Conservation (phyloP, 2,113 vertebrate species). For the Saimiri boliviensis region DNA sequence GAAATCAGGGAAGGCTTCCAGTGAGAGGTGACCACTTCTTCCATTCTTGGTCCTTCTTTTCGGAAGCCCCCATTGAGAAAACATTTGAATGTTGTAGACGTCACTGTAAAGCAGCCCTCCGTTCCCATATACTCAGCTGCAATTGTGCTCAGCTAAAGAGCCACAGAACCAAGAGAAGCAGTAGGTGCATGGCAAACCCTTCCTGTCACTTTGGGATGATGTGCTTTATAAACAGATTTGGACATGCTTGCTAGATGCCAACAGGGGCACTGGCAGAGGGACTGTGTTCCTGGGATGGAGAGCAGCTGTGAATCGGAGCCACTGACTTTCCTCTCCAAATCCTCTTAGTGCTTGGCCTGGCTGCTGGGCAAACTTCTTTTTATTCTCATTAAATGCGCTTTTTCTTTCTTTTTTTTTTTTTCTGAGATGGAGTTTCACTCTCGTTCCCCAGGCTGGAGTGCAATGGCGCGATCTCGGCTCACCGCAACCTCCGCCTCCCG, state of each 20-base stretch:
- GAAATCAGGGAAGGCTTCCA: background rate
- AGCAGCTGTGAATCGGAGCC: background rate
- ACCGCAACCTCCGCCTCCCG: too few relatives aligned
- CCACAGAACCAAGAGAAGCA: accelerated
- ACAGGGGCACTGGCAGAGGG: background rate
- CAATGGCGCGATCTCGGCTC: too few relatives aligned
- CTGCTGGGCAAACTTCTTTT: background rate
- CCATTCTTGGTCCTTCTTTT: background rate
- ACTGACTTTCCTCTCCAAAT: background rate
- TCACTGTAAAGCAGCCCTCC: background rate
- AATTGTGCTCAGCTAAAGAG: background rate
- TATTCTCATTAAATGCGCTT: background rate
- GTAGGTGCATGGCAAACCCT: background rate
- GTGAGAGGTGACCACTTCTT: background rate
- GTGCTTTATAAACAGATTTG: background rate
- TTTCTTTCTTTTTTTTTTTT: too few relatives aligned
- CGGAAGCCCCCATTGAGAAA: background rate
- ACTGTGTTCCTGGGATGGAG: background rate
- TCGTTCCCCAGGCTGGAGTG: too few relatives aligned
- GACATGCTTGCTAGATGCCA: background rate
- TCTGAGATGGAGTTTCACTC: too few relatives aligned
- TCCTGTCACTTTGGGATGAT: background rate
- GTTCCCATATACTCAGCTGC: background rate
- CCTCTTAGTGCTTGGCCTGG: background rate
- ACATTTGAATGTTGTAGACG: background rate